Conservation (phyloP, 2,113 vertebrate species). For the Megalops atlanticus region DNA sequence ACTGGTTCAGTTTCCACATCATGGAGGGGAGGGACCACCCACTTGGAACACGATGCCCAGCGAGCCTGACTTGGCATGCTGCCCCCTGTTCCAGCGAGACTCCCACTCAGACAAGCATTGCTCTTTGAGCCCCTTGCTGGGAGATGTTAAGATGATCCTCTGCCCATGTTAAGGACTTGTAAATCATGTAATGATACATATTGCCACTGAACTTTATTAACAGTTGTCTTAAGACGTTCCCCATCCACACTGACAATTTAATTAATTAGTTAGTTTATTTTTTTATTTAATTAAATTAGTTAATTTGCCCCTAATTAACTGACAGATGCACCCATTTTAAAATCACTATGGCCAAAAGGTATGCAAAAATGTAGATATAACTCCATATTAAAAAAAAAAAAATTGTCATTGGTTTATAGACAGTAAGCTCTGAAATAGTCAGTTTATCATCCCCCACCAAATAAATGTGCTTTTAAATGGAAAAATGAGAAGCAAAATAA, state of each 20-base stretch:
- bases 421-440: too few relatives aligned
- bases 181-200: background rate
- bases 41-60: constrained; percentile 54
- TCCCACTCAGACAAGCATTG: constrained; percentile 29
- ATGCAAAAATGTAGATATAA: too few relatives aligned
- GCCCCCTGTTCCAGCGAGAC: constrained; percentile 40
- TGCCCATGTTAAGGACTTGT: background rate
- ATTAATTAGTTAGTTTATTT: too few relatives aligned
- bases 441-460: too few relatives aligned
- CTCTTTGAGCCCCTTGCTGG: background rate
- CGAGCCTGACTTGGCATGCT: constrained; percentile 42
- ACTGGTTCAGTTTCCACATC: constrained; percentile 75
- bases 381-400: too few relatives aligned
- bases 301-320: background rate
- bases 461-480: too few relatives aligned
- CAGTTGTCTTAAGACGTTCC: background rate
- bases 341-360: background rate
- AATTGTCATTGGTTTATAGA: too few relatives aligned
- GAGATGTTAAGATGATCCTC: background rate
- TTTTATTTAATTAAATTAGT: too few relatives aligned
- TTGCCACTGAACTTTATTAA: background rate
- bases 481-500: too few relatives aligned
- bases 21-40: constrained; percentile 70
- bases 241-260: background rate
- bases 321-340: background rate